Conservation (phyloP, 2,888 invertebrate genomes). For the Aphidoletes aphidimyza region DNA sequence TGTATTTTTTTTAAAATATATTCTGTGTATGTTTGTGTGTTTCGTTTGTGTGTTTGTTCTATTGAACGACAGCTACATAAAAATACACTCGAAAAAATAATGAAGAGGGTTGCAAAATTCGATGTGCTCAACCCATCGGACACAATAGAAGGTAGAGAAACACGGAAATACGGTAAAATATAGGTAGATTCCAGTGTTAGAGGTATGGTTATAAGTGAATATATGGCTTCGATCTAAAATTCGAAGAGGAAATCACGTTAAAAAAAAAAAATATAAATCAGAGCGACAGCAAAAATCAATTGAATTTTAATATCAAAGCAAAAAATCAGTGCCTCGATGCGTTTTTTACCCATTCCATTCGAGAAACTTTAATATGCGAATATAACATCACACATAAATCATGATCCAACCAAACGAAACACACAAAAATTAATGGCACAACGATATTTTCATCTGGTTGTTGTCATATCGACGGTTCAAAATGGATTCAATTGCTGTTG, state of each 20-base stretch:
- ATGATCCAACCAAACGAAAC: background rate
- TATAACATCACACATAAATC: background rate
- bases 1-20: too few species aligned
- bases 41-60: background rate
- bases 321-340: too few species aligned
- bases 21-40: background rate
- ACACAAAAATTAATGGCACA: constrained; percentile 39
- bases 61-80: background rate
- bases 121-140: background rate
- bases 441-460: constrained; percentile 43
- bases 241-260: background rate
- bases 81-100: constrained; percentile 38
- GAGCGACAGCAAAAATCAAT: constrained; percentile 48
- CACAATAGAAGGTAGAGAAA: background rate
- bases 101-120: constrained; percentile 45
- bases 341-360: background rate
- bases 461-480: background rate
- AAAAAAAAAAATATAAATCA: background rate
- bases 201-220: too few species aligned
- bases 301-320: constrained; percentile 49
- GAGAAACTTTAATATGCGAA: background rate
- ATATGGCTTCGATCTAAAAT: too few species aligned
- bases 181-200: too few species aligned
- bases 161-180: background rate
- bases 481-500: too few species aligned